Base-by-base conservation (phyloP, 2,888 invertebrate species). In the Augochlorella aurata region DNA sequence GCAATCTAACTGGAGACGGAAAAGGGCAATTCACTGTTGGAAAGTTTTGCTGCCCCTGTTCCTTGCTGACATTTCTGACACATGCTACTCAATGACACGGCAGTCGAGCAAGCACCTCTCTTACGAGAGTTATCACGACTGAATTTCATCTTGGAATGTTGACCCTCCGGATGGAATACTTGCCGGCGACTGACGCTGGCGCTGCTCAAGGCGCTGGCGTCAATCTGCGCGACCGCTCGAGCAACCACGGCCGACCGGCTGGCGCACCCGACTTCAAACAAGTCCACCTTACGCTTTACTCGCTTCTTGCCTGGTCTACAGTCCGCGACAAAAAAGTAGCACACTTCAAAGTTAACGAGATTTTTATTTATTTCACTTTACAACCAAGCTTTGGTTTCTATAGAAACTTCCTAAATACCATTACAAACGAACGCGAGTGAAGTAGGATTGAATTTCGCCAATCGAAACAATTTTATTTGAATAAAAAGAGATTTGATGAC, bases 141-240 rank as follows among this genome's bases (percentile, higher is more conserved):
- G 81, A 89, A 88, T 87, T 89, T 89, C 76, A 82, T 85, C 71
- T 77, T 85, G 87, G 89, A 89, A 87, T 89, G 89, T 89, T 86
- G 89, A 88, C 85, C 87, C 83, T 85, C 70, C 84, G 73, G 85
- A 80, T 78, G 82, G 84, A 79, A 81, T 82, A 74, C 71, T 72
- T 70, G 77, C 50, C 74, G 79, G 47, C 72, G 79, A 78, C 81
- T 82, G 87, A 77, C 81, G 79, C 76, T 84, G 86, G 83, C 87
- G 82, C 84, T 81, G 76, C 75, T 76, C 80, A 77, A 84, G 87
- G 86, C 85, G 83, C 85, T 88, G 87, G 87, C 87, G 88, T 89
- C 87, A 82, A 88, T 86, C 87, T 86, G 87, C 80, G 80, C 74
- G 49, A 74, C 67, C 76, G 81, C 66, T 76, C 82, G 77, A 79